Evolutionary conservation across 2,797 vertebrate genomes (phyloP).

Genomic region (Acanthurus tractus): DNA sequence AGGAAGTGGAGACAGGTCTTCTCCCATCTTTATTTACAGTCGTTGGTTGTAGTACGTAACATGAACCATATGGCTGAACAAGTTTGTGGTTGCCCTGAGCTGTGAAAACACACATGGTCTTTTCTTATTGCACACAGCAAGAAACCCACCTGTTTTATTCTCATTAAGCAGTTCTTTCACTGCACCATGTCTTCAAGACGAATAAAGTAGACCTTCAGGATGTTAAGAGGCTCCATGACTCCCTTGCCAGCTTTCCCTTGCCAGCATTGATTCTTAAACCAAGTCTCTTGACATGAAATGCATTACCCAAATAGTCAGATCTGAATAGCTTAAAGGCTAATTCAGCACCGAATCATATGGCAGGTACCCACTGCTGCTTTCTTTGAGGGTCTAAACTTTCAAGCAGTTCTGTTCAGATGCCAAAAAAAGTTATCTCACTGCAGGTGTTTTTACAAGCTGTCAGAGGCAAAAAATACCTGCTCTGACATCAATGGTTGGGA

Average conservation of each 20-base stretch:
- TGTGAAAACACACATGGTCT: neutral
- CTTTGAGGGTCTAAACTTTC: slow-evolving; percentile 21
- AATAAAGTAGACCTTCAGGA: neutral
- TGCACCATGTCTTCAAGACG: neutral
- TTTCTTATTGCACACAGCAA: neutral
- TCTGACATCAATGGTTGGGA: slow-evolving; percentile 23
- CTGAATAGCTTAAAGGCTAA: slow-evolving; percentile 16
- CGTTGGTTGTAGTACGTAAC: neutral
- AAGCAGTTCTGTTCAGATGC: neutral
- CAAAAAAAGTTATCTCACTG: slow-evolving; percentile 11
- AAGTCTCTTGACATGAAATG: neutral
- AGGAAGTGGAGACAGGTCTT: too few species aligned
- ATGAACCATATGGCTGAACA: neutral
- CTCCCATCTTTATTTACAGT: too few species aligned
- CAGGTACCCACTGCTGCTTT: slow-evolving; percentile 5
- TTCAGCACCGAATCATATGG: slow-evolving; percentile 19
- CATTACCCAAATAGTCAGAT: slow-evolving; percentile 6
- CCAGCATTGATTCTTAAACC: slow-evolving; percentile 1
- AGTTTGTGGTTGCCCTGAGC: neutral
- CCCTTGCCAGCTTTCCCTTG: neutral
- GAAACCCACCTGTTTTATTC: neutral
- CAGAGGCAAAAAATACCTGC: slow-evolving; percentile 8
- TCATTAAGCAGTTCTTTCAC: neutral
- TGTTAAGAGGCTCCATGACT: slow-evolving; percentile 4
- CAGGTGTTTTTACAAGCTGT: slow-evolving; percentile 40